Evolutionary conservation across 2,797 vertebrate genomes (phyloP), one percentile per base, ranked within the genome.

Genomic region (Tenualosa thibaudeaui): DNA sequence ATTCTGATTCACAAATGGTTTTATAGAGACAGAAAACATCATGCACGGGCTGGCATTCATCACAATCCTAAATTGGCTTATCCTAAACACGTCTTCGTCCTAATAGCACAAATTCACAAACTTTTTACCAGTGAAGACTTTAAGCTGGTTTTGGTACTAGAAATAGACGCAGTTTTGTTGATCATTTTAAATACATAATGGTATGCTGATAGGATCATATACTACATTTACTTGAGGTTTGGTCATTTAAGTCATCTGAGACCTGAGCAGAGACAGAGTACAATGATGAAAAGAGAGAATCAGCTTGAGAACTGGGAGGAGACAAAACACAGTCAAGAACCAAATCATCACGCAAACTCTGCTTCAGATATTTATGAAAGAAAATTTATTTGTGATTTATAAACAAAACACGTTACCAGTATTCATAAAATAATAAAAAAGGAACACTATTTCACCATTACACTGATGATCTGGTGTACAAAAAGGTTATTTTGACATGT

Each of bases 361-460:
- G 62, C 89, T 95, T 94, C 88, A 91, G 90, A 92, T 97, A 96
- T 96, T 97, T 98, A 97, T 97, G 96, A 99, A 99, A 98, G 93
- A 96, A 95, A 93, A 94, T 99, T 99, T 98, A 97, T 99, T 96
- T 96, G 96, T 98, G 97, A 97, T 97, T 96, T 96, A 96, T 98
- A 97, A 98, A 98, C 96, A 97, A 97, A 97, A 96, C 96, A 96
- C 94, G 89, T 94, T 93, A 96, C 93, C 93, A 95, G 92, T 87
- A 91, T 95, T 92, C 91, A 94, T 91, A 88, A 95, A 96, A 93
- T 94, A 90, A 95, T 94, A 94, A 91, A 94, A 89, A 86, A 84
- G 94, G 96, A 95, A 95, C 94, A 97, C 96, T 96, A 98, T 94
- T 95, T 93, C 97, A 99, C 97, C 94, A 96, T 94, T 95, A 95